A percentile compares a stretch with the other conserved stretches of the same genome.
Conservation (phyloP, 2,113 vertebrate species). For the Gopherus flavomarginatus region DNA sequence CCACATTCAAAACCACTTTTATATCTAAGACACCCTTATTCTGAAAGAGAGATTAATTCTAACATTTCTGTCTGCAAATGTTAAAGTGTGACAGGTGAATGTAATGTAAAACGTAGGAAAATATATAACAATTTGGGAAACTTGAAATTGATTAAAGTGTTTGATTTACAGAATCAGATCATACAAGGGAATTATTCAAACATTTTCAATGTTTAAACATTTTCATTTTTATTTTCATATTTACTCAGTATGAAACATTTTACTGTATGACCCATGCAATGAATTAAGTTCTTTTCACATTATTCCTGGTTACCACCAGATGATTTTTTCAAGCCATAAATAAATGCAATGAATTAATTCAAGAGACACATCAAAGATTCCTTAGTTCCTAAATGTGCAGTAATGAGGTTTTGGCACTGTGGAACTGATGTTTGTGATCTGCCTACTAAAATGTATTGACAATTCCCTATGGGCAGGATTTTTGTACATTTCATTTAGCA, state of each 20-base stretch:
- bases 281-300: background rate
- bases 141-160: background rate
- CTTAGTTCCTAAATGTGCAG: background rate
- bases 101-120: accelerated
- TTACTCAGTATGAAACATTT: background rate
- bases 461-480: background rate
- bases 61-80: background rate
- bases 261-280: background rate
- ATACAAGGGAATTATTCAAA: background rate
- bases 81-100: background rate
- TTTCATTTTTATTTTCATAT: background rate
- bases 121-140: background rate
- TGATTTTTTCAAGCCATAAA: background rate
- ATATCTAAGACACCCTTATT: background rate
- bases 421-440: background rate
- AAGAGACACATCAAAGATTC: background rate
- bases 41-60: background rate
- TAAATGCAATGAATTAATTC: constrained; percentile 18
- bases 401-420: background rate
- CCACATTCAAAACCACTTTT: background rate
- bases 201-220: background rate
- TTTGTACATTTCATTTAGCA: constrained; percentile 28
- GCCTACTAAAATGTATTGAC: background rate
- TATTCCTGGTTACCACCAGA: background rate
- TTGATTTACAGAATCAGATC: background rate